Percentiles rank a stretch among this genome's conserved stretches.
Conservation (phyloP, 2,888 invertebrate genomes). For the Chloromyia formosa region DNA sequence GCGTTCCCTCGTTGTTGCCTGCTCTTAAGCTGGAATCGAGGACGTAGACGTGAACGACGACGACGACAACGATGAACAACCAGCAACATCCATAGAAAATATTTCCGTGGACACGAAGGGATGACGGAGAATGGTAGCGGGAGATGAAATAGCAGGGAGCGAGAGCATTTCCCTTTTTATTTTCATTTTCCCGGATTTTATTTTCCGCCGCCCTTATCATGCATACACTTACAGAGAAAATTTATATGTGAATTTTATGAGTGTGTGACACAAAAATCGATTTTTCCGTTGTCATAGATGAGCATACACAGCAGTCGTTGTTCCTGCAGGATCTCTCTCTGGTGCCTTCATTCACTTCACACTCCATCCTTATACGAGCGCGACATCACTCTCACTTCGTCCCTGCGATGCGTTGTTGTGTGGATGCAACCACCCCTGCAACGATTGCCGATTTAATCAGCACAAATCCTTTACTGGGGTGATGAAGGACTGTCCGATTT, state of each 20-base stretch:
- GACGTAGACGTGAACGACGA: not conserved
- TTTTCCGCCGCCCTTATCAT: slow-evolving; percentile 50
- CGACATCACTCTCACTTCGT: not conserved
- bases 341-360: not conserved
- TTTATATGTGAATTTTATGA: slow-evolving; percentile 52
- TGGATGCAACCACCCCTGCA: not conserved
- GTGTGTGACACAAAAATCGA: slow-evolving; percentile 56
- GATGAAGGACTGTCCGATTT: slow-evolving; percentile 5
- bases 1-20: slow-evolving; percentile 18
- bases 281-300: slow-evolving; percentile 55
- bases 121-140: slow-evolving; percentile 4
- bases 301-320: slow-evolving; percentile 43
- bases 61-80: not conserved
- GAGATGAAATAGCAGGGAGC: slow-evolving; percentile 1
- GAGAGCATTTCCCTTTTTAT: slow-evolving; percentile 40
- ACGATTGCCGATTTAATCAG: slow-evolving; percentile 17
- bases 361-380: not conserved
- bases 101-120: not conserved
- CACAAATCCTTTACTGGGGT: not conserved
- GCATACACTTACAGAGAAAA: slow-evolving; percentile 48
- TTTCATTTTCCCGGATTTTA: slow-evolving; percentile 47
- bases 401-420: slow-evolving; percentile 10
- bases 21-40: not conserved
- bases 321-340: slow-evolving; percentile 5
- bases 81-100: slow-evolving; percentile 2